A percentile compares a stretch with the other conserved stretches of the same genome.
Conservation (phyloP, 2,113 vertebrate genomes). For the Gnathonemus echidnorhynchus region DNA sequence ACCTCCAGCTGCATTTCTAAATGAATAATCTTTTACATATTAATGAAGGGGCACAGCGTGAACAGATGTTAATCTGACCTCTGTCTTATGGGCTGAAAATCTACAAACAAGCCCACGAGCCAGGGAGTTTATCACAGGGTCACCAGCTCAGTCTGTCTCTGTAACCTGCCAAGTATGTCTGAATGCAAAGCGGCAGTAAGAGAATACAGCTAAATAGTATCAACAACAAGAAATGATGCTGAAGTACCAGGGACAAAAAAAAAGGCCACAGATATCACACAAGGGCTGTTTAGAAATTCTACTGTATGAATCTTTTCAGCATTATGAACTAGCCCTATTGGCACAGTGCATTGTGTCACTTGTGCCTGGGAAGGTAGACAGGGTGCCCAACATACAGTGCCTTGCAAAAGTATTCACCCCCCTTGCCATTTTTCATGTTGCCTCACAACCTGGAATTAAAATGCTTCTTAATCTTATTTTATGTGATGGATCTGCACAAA, state of each 20-base stretch:
- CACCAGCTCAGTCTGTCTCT: background rate
- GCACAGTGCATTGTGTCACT: background rate
- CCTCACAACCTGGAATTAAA: no score
- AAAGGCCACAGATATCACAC: background rate
- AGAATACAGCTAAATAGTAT: background rate
- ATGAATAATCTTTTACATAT: background rate
- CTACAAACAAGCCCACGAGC: background rate
- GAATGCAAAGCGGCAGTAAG: background rate
- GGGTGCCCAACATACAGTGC: background rate
- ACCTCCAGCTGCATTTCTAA: background rate
- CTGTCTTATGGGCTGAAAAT: background rate
- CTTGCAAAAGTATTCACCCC: no score
- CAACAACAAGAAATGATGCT: background rate
- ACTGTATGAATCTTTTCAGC: background rate
- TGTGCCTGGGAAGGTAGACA: background rate
- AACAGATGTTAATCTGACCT: background rate
- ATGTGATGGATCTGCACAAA: no score
- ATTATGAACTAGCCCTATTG: background rate
- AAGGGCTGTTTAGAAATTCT: background rate
- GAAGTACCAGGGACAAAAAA: background rate
- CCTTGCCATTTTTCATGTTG: no score
- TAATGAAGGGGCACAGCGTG: background rate
- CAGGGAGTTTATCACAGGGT: background rate
- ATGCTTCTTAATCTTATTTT: no score
- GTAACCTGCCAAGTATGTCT: background rate